Base-by-base conservation (phyloP, 2,113 vertebrate genomes). In the Gorsachius goisagi region DNA sequence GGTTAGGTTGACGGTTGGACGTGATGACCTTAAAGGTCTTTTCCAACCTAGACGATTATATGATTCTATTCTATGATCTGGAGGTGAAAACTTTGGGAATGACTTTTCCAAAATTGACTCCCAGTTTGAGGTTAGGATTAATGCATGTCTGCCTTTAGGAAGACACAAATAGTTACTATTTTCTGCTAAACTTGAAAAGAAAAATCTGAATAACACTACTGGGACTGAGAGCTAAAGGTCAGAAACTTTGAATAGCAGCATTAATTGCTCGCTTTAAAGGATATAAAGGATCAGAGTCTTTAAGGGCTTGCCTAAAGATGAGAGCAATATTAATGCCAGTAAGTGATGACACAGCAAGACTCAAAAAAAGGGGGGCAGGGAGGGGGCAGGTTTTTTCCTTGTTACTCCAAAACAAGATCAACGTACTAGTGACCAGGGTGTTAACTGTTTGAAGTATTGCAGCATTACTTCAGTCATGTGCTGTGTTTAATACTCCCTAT, bases 171-270 rank as follows among this genome's bases (percentile, higher is more conserved):
- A 68, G 91, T 93, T 92, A 37, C 82, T 77, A 39, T 90, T 95
- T 96, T 94, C 63, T 93, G 74, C 71, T 94, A 80, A 91, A 64
- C 58, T 89, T 87, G 69, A 79, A 55, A 56, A 83, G 88, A 82
- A 90, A 75, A 96, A 88, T 89, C 79, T 20, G 76, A 75, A 69
- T 91, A 94, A 75, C n/a, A 37, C 95, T 91, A 27, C 72, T 85
- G 94, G 94, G 96, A 94, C 62, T 74, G 81, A 89, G 93, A 95
- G 71, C 60, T 96, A 97, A 94, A 97, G 96, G 93, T 97, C 92
- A 97, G 85, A 96, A 92, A 83, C 89, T 95, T 90, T 88, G 92
- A 91, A 83, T 83, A 91, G 91, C 58, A 73, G 84, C 87, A 77
- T 95, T 97, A 95, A 95, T 97, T 97, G 89, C 84, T 95, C 84